Base-by-base conservation (phyloP, 2,888 invertebrate genomes). In the Liopterus haemorrhoidalis region DNA sequence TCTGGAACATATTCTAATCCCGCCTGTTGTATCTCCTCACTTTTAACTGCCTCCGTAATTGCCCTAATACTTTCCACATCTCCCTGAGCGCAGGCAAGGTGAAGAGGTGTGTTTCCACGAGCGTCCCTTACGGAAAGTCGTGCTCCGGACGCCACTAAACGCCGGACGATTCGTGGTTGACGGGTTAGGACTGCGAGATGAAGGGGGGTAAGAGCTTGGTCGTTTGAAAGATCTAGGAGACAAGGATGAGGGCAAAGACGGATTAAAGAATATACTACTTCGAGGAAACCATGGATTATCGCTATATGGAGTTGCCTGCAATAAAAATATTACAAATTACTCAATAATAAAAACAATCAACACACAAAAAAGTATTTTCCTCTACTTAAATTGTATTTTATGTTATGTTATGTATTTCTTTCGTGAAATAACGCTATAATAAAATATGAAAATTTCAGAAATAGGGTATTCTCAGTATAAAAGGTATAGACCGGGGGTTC, bases 261-360 rank as follows among this genome's bases (percentile, higher is more conserved):
- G 57, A 92, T 84, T 36, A 93, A 73, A 37, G 81, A 79, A 54
- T 80, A 73, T 1, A 85, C 81, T 49, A 83, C 80, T 59, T 86
- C 82, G 49, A 76, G 71, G 60, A 80, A 79, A 32, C 84, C 82
- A 52, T 85, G 81, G 41, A 85, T 78, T 56, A 92, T 85, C 21
- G 91, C 86, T 57, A 86, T 76, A 71, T 94, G 94, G 56, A 94
- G 72, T 68, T 84, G 80, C 59, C 92, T 92, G 75, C 30, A 72
- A 70, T 58, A 58, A n/a, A n/a, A n/a, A n/a, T n/a, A n/a, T n/a
- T n/a, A n/a, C n/a, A n/a, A n/a, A n/a, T n/a, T n/a, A n/a, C n/a
- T n/a, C n/a, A n/a, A n/a, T n/a, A n/a, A n/a, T n/a, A n/a, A n/a
- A n/a, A n/a, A n/a, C n/a, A n/a, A n/a, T n/a, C n/a, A n/a, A n/a